phyloP scores from a whole-genome alignment of 2,113 vertebrate genomes.

The Odobenus rosmarus region DNA sequence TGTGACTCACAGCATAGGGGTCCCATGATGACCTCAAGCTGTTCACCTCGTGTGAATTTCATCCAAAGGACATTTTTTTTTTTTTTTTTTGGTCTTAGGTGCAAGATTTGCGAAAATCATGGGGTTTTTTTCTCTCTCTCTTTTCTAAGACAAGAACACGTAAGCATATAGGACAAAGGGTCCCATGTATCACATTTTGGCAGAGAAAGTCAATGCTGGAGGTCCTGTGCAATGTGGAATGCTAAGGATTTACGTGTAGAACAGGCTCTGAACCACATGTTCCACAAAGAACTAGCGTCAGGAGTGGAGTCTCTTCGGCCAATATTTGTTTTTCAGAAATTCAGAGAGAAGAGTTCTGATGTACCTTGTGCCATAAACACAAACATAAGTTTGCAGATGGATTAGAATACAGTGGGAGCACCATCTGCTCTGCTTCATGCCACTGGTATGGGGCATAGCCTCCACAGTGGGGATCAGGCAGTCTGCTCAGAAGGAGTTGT shows the following conservation, averaged over 20 bases:
- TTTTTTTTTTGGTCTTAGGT: background rate
- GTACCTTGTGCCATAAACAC: background rate
- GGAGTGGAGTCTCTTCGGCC: background rate
- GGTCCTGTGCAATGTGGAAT: rapidly evolving
- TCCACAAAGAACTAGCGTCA: background rate
- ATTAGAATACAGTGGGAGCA: background rate
- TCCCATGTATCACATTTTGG: background rate
- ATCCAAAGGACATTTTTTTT: background rate
- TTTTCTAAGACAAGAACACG: constrained; percentile 4
- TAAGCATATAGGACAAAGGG: background rate
- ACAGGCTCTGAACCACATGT: background rate
- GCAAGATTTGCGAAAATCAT: background rate
- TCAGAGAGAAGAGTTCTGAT: background rate
- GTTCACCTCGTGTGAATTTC: background rate
- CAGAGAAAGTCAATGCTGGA: background rate
- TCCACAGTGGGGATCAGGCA: background rate
- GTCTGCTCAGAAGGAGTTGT: background rate
- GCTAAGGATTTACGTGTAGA: background rate
- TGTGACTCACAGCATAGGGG: background rate
- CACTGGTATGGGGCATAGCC: background rate
- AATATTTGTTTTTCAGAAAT: background rate
- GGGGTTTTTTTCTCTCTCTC: background rate
- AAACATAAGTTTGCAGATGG: background rate
- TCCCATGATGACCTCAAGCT: background rate
- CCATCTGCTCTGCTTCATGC: no score